Evolutionary conservation across 37 sponge, comb jelly and placozoan genomes (phyloP).

Genomic region (Axinella damicornis): DNA sequence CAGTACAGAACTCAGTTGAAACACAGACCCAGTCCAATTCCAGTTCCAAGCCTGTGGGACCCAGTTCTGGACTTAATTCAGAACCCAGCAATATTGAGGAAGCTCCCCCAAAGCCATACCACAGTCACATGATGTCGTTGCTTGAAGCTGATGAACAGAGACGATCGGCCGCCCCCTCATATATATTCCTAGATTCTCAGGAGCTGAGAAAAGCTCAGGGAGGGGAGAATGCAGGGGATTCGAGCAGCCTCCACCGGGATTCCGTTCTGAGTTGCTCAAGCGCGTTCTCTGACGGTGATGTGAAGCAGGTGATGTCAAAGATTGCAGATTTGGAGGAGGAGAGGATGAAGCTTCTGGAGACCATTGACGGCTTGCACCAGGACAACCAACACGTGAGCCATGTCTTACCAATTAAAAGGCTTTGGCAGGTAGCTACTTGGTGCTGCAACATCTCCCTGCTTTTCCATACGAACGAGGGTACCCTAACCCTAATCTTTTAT

Average conservation of each 20-base stretch:
- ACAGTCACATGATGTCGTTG: conserved; percentile 17
- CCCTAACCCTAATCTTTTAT: too few species aligned
- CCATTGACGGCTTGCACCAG: conserved; percentile 23
- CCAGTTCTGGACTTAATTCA: not conserved
- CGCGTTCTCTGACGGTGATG: conserved; percentile 45
- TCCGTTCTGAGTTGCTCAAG: not conserved
- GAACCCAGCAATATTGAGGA: not conserved
- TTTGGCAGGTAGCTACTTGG: too few species aligned
- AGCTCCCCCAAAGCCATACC: not conserved
- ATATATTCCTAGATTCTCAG: too few species aligned
- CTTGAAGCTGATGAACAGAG: not conserved
- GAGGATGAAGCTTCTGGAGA: conserved; percentile 39
- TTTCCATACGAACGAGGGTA: too few species aligned
- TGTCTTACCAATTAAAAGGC: too few species aligned
- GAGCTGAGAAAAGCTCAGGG: too few species aligned
- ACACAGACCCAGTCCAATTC: too few species aligned
- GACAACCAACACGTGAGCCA: conserved; percentile 23
- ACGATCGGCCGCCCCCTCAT: too few species aligned
- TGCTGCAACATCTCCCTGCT: too few species aligned
- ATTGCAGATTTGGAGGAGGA: conserved; percentile 57
- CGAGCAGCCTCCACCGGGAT: not conserved
- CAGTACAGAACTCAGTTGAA: too few species aligned
- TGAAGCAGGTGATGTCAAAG: conserved; percentile 64
- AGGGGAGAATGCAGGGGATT: not conserved
- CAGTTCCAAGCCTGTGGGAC: not conserved